phyloP scores from a whole-genome alignment of 1,140 invertebrate genomes.

The Drosophila sechellia region DNA sequence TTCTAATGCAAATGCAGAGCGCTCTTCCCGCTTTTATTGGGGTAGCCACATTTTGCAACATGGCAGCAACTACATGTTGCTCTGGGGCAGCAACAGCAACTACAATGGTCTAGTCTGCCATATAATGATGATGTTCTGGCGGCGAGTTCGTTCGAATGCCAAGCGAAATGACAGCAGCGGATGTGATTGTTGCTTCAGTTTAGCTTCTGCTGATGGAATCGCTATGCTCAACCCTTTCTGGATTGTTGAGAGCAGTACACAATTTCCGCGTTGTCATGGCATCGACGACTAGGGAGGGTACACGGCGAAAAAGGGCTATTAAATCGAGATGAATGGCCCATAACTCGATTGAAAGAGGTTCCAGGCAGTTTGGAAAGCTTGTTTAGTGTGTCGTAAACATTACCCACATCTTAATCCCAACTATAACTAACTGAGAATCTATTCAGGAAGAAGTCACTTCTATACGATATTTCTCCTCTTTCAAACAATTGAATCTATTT shows the following conservation, averaged over 20 bases:
- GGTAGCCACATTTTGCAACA: conserved; percentile 37
- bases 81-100: conserved; percentile 35
- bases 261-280: conserved; percentile 80
- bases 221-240: conserved; percentile 59
- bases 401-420: too few relatives aligned
- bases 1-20: conserved; percentile 76
- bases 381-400: too few relatives aligned
- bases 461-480: background rate
- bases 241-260: conserved; percentile 57
- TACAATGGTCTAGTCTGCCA: conserved; percentile 49
- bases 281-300: conserved; percentile 14
- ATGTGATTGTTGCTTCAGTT: conserved; percentile 56
- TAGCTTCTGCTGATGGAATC: conserved; percentile 36
- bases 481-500: background rate
- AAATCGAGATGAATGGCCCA: background rate
- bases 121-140: conserved; percentile 74
- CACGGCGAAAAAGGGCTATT: background rate
- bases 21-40: conserved; percentile 37
- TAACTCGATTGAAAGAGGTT: background rate
- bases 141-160: conserved; percentile 54
- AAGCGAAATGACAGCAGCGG: conserved; percentile 63
- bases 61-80: conserved; percentile 31
- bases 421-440: background rate
- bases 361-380: background rate
- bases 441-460: background rate